Base-by-base conservation (phyloP, 2,797 vertebrate species). In the Ptychobarbus kaznakovi region DNA sequence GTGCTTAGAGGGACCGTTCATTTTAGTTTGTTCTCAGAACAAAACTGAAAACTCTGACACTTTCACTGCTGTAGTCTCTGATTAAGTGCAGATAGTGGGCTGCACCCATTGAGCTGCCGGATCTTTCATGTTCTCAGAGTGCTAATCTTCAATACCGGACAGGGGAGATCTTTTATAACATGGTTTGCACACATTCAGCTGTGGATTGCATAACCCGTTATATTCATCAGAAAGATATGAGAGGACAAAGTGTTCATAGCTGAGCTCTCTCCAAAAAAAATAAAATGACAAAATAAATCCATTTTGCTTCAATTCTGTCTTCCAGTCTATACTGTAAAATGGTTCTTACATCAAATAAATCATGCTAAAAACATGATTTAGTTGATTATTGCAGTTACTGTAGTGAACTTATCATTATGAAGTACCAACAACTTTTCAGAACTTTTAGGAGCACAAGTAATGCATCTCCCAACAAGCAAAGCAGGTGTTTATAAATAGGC, bases 31-130 rank as follows among this genome's bases (percentile, higher is more conserved):
- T 73, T 80, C 77, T 80, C 2, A 1, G 44, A 73, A 63, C 12
- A 35, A 80, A 69, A 77, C 49, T 44, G 51, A 70, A 84, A 85
- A 80, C 68, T 65, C 22, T 82, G 81, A 32, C 68, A 73, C 81
- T 79, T 38, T 56, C 74, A 32, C 68, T 75, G 73, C 82, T 65
- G 73, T 40, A 15, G 38, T 58, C 51, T 72, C 25, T 79, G 76
- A 78, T 85, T 61, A 61, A 80, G 76, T 85, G 56, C 77, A 38
- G 77, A 65, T 53, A 40, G 44, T 72, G 42, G 44, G 74, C 56
- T 65, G 42, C 68, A 32, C 58, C 66, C 53, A 72, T 72, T 80
- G 65, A 85, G 83, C 68, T 78, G 49, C 18, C 66, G 42, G 65
- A 58, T 40, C 42, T 80, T 58, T 79, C 58, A 78, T 58, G 75